Conservation (phyloP, 2,113 vertebrate species). For the Cinclus mexicanus region DNA sequence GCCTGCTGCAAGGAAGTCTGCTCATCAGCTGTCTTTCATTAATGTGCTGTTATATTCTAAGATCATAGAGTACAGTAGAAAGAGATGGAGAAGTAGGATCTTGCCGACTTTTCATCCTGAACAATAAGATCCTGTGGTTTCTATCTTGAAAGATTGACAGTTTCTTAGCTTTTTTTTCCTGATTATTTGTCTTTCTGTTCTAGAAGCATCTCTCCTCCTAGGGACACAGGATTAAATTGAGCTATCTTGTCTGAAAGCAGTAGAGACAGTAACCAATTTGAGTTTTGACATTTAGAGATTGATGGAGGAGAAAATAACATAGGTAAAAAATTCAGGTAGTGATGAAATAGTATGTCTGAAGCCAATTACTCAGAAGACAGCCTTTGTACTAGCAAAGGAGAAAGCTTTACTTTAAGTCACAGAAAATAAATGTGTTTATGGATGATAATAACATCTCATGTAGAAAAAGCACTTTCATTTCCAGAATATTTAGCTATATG, state of each 20-base stretch:
- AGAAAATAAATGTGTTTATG: not conserved
- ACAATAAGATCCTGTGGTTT: not conserved
- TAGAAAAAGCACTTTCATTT: not conserved
- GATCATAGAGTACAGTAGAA: not conserved
- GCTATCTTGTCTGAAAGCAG: not conserved
- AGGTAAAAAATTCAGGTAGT: not conserved
- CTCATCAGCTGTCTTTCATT: constrained; percentile 23
- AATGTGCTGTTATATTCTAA: not conserved
- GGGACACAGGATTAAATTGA: not conserved
- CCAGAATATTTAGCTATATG: not conserved
- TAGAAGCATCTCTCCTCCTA: not conserved
- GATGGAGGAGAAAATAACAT: not conserved
- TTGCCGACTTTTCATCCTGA: not conserved
- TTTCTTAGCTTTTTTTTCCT: not conserved
- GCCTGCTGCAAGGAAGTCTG: not conserved
- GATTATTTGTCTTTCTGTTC: not conserved
- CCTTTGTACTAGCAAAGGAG: not conserved
- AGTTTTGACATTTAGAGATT: not conserved
- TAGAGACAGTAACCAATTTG: not conserved
- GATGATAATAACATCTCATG: not conserved
- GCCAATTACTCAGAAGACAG: not conserved
- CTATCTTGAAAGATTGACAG: not conserved
- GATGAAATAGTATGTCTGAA: not conserved
- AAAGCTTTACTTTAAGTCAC: not conserved
- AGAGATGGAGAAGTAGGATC: not conserved